These are phyloP conservation scores for Syrrhaptes paradoxus DNA, from an alignment of 2,113 vertebrate genomes.

Conservation along the genomic window DNA sequence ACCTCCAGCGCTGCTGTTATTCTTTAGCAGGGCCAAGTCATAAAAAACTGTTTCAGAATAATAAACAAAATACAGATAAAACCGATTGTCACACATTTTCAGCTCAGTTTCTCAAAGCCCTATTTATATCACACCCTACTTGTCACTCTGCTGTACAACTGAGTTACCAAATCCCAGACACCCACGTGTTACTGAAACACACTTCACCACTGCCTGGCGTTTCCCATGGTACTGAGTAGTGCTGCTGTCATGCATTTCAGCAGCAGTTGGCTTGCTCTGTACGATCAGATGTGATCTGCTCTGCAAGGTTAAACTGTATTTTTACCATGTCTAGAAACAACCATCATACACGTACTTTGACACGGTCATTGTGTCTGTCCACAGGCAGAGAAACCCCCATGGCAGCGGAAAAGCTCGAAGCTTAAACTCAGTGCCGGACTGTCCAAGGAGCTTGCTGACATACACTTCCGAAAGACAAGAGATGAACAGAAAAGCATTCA, in stretches of 20 bases:
- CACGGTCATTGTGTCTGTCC: background rate
- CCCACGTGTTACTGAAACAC: rapidly evolving
- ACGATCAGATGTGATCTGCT: background rate
- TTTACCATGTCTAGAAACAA: background rate
- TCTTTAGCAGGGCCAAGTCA: background rate
- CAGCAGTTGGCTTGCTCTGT: background rate
- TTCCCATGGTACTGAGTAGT: background rate
- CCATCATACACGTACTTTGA: rapidly evolving
- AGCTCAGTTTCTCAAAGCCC: background rate
- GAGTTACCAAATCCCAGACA: background rate
- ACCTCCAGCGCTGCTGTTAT: background rate
- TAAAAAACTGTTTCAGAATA: background rate
- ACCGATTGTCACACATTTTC: background rate
- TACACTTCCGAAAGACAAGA: background rate
- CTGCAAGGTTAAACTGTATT: background rate
- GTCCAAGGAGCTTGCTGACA: background rate
- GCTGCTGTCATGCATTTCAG: rapidly evolving
- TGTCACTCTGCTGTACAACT: background rate
- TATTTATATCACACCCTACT: background rate
- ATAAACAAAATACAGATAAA: background rate
- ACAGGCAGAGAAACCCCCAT: background rate
- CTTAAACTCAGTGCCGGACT: rapidly evolving
- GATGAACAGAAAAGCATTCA: background rate
- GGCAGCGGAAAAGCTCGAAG: no score
- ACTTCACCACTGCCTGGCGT: rapidly evolving